Conservation (phyloP, 2,888 invertebrate species). For the Oscheius sp. region DNA sequence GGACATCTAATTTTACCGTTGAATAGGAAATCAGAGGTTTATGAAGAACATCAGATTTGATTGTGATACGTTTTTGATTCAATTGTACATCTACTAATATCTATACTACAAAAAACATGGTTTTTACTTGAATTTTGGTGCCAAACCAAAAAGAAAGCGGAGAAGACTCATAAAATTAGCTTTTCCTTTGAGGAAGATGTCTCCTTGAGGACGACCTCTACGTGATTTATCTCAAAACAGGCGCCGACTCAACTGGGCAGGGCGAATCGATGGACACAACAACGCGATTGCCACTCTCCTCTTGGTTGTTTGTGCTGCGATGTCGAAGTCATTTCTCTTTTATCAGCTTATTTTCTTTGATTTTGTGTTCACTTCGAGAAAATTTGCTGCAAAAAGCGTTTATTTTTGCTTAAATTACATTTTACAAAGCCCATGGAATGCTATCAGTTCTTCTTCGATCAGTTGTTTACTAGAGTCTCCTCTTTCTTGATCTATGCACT, state of each 20-base stretch:
- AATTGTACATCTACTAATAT: background rate
- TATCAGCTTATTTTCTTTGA: background rate
- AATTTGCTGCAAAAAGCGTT: no score
- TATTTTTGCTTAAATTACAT: no score
- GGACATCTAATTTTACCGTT: background rate
- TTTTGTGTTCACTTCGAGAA: no score
- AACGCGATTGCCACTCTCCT: constrained; percentile 2
- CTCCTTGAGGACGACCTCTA: background rate
- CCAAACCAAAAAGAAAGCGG: no score
- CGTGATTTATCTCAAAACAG: constrained; percentile 21
- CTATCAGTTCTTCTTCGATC: no score
- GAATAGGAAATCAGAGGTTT: background rate
- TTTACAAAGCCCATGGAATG: no score
- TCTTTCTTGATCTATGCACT: no score
- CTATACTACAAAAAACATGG: no score
- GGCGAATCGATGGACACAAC: background rate
- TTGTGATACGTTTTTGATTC: background rate
- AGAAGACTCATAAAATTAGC: background rate
- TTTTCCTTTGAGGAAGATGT: background rate
- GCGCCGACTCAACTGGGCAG: background rate
- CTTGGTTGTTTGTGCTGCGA: no score
- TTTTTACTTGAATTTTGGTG: no score
- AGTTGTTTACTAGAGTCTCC: no score
- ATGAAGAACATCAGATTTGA: constrained; percentile 4
- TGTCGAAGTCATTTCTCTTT: background rate